Evolutionary conservation across 2,113 vertebrate genomes (phyloP), one percentile per base, ranked within the genome.

Genomic region (Solea solea): DNA sequence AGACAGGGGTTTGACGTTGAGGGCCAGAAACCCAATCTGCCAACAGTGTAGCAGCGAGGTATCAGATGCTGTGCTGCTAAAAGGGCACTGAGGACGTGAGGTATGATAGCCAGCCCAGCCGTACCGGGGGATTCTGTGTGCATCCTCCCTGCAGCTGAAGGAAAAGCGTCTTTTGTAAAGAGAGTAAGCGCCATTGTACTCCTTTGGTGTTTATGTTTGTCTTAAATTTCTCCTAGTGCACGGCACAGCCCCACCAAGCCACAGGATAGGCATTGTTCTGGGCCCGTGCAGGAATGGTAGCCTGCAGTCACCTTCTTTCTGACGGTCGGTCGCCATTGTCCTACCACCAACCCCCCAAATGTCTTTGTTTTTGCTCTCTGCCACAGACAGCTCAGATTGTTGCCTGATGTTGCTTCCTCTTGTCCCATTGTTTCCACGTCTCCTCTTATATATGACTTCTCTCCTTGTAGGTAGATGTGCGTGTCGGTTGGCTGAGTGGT

Each of bases 341-440:
- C 72, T 74, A 15, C 76, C 74, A 63, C 79, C 80, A 66, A 63
- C 68, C 72, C 80, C 79, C 74, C 48, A 66, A 76, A 66, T 59
- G 5, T 83, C 81, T 90, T 88, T 91, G 84, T 87, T 76, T 88
- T 81, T 81, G 55, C 61, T 81, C 67, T 14, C 65, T 54, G 28
- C 79, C 87, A 83, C 78, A 87, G 88, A 87, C 81, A 58, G 72
- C 80, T 82, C 68, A 81, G 81, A 83, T 89, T 83, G 86, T 89
- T 88, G 80, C 86, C 86, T 65, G 66, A 81, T 84, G 83, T 84
- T 64, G 79, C 85, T 88, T 90, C 81, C 83, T 88, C 84, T 80
- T 39, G 52, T 80, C 65, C 79, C 71, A 80, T 89, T 85, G 84
- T 96, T 93, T 95, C 95, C 95, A 92, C 90, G 90, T 92, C 95